A percentile compares a stretch with the other conserved stretches of the same genome.
These are phyloP conservation scores for Oxycera nigricornis DNA, from an alignment of 2,888 invertebrate species.

Conservation along the genomic window DNA sequence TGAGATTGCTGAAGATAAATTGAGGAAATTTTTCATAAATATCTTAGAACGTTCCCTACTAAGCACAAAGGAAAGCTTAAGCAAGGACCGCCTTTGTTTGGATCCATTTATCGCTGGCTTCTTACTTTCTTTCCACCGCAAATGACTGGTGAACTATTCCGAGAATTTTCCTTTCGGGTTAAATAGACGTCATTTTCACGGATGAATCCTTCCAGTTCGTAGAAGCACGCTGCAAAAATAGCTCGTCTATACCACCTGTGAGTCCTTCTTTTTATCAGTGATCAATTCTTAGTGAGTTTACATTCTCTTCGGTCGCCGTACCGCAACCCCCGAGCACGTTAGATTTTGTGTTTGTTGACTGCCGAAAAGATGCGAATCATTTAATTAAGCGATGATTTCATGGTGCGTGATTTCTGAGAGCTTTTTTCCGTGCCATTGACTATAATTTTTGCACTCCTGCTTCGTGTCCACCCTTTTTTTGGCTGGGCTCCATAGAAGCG, in stretches of 20 bases:
- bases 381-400: constrained; percentile 41
- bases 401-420: constrained; percentile 40
- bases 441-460: constrained; percentile 21
- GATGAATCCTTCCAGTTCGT: background rate
- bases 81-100: constrained; percentile 26
- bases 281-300: constrained; percentile 20
- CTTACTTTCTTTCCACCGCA: constrained; percentile 26
- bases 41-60: background rate
- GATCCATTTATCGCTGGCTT: constrained; percentile 31
- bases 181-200: background rate
- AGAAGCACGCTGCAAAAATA: background rate
- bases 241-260: constrained; percentile 19
- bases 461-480: background rate
- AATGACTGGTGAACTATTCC: constrained; percentile 29
- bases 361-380: constrained; percentile 38
- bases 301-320: background rate
- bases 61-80: background rate
- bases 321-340: background rate
- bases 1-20: constrained; percentile 34
- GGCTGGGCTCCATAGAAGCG: background rate
- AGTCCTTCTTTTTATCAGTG: constrained; percentile 27
- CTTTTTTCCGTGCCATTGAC: constrained; percentile 39
- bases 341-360: constrained; percentile 26
- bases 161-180: constrained; percentile 27
- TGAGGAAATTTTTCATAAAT: constrained; percentile 40